Evolutionary conservation across 2,113 vertebrate genomes (phyloP).

Genomic region (Hippocampus barbouri): DNA sequence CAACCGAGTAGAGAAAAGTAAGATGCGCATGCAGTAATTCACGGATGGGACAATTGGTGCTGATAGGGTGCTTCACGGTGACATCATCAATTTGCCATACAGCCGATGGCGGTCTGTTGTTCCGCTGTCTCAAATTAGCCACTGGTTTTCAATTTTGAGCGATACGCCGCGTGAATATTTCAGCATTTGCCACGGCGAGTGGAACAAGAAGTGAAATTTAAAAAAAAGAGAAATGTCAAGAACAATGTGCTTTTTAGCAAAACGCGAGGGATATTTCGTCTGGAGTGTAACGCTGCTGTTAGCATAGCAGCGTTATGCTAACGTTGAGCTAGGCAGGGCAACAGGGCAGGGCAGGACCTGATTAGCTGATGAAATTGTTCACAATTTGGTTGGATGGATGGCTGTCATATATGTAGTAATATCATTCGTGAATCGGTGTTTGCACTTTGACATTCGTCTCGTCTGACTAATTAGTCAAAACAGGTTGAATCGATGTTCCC

Average conservation of each 20-base stretch:
- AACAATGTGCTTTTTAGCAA: neutral
- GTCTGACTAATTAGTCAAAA: no score
- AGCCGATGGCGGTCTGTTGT: neutral
- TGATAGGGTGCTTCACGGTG: neutral
- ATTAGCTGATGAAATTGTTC: no score
- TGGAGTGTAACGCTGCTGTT: no score
- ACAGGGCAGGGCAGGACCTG: no score
- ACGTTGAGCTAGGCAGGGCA: no score
- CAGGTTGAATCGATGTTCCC: no score
- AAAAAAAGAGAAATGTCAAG: neutral
- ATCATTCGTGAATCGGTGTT: no score
- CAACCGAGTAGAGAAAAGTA: neutral
- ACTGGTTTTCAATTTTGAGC: neutral
- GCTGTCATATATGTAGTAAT: no score
- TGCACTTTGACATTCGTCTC: no score
- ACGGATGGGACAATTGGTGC: neutral
- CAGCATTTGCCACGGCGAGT: neutral
- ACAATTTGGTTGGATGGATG: no score
- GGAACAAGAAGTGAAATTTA: neutral
- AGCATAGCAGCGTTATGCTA: no score
- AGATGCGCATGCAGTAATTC: neutral
- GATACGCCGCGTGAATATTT: neutral
- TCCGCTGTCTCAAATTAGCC: neutral
- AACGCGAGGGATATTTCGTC: no score
- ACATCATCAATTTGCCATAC: neutral